phyloP scores from a whole-genome alignment of 1,140 invertebrate genomes.

The Homarus americanus region DNA sequence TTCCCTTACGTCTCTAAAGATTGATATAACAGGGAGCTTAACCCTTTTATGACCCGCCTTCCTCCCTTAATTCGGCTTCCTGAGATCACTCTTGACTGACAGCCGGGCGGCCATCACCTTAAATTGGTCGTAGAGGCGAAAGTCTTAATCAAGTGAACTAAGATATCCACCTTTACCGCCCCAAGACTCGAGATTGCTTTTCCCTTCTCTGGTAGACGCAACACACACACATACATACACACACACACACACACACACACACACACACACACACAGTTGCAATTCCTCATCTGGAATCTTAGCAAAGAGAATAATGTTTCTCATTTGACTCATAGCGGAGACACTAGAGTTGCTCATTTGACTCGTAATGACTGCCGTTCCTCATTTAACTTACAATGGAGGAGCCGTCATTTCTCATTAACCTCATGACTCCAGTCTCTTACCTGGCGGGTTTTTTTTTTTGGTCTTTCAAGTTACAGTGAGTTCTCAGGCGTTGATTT shows the following conservation, averaged over 20 bases:
- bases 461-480: too few relatives aligned
- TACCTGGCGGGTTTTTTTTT: too few relatives aligned
- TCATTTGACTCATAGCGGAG: constrained; percentile 50
- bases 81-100: constrained; percentile 11
- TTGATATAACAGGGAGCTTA: not conserved
- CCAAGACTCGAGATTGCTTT: constrained; percentile 5
- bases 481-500: too few relatives aligned
- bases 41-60: too few relatives aligned
- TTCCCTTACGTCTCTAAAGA: too few relatives aligned
- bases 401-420: constrained; percentile 23
- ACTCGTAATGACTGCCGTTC: constrained; percentile 42
- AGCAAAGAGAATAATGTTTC: constrained; percentile 38
- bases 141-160: not conserved
- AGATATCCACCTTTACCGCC: constrained; percentile 5
- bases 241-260: not conserved
- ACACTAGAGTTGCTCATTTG: constrained; percentile 52
- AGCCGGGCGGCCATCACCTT: not conserved
- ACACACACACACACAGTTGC: not conserved
- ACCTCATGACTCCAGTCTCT: not conserved
- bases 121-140: not conserved
- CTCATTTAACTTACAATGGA: constrained; percentile 48
- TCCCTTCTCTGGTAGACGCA: constrained; percentile 14
- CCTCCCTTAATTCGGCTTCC: not conserved
- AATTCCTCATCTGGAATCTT: constrained; percentile 46
- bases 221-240: too few relatives aligned